Percentiles rank a stretch among this genome's conserved stretches.
Conservation (phyloP, 1,140 invertebrate genomes). For the Solen grandis region DNA sequence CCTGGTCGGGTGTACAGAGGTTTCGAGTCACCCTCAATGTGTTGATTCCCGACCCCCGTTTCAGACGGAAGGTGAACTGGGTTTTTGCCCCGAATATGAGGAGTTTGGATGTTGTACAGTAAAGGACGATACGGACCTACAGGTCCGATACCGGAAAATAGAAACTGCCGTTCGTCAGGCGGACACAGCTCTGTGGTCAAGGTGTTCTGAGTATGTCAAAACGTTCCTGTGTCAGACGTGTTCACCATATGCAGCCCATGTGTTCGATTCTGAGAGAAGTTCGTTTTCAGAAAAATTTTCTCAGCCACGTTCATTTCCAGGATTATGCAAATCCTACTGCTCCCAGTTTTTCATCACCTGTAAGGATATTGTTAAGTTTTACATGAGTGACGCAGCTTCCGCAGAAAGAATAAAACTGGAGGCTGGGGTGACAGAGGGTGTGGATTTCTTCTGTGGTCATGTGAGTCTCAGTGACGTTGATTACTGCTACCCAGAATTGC, state of each 20-base stretch:
- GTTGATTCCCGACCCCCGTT: constrained; percentile 77
- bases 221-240: constrained; percentile 74
- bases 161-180: constrained; percentile 14
- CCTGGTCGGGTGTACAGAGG: no score
- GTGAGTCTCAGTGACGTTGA: constrained; percentile 67
- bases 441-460: constrained; percentile 65
- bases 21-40: constrained; percentile 79
- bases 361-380: constrained; percentile 54
- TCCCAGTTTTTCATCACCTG: constrained; percentile 63
- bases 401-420: constrained; percentile 4
- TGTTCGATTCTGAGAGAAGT: constrained; percentile 70
- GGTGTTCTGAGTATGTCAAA: constrained; percentile 62
- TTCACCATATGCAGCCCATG: constrained; percentile 76
- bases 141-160: constrained; percentile 51
- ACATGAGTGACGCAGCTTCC: constrained; percentile 10
- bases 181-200: constrained; percentile 31
- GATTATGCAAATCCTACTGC: constrained; percentile 70
- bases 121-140: constrained; percentile 57
- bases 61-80: constrained; percentile 39
- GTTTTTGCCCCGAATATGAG: constrained; percentile 73
- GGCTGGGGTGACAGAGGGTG: constrained; percentile 6
- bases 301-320: constrained; percentile 64
- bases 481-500: constrained; percentile 78
- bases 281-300: neutral
- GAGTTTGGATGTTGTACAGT: constrained; percentile 74